These are phyloP conservation scores for Panagrolaimus sp. DNA, from an alignment of 1,140 invertebrate genomes.

Conservation along the genomic window DNA sequence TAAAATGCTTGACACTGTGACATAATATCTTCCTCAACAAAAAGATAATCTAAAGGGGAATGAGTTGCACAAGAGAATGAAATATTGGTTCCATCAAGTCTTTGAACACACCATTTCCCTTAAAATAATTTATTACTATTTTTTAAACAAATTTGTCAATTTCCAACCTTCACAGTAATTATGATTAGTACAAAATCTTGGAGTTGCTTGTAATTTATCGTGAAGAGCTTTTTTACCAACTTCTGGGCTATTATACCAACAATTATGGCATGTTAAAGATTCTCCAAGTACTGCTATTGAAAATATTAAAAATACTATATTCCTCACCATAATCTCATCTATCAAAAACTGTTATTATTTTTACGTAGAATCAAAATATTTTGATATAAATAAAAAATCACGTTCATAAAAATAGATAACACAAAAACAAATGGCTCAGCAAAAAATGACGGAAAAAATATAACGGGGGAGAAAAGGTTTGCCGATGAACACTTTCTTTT, in stretches of 20 bases:
- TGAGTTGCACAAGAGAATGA: not conserved
- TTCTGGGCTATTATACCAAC: constrained; percentile 12
- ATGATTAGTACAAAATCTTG: not conserved
- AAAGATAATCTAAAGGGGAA: constrained; percentile 2
- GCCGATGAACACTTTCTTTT: no score
- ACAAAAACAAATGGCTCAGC: not conserved
- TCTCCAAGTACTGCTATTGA: not conserved
- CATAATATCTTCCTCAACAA: constrained; percentile 7
- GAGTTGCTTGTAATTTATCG: constrained; percentile 1
- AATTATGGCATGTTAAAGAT: not conserved
- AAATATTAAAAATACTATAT: not conserved
- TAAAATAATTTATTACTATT: not conserved
- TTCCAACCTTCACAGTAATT: not conserved
- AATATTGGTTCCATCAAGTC: not conserved
- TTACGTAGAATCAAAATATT: not conserved
- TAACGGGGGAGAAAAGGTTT: no score
- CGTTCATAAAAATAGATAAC: constrained; percentile 3
- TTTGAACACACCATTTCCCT: constrained; percentile 6
- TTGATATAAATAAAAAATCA: not conserved
- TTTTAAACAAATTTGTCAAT: not conserved
- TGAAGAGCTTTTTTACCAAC: not conserved
- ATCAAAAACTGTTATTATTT: not conserved
- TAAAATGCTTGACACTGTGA: constrained; percentile 15
- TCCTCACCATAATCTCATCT: not conserved
- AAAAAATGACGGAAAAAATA: no score